Conservation (phyloP, 1,140 invertebrate genomes). For the Zaprionus gabonicus region DNA sequence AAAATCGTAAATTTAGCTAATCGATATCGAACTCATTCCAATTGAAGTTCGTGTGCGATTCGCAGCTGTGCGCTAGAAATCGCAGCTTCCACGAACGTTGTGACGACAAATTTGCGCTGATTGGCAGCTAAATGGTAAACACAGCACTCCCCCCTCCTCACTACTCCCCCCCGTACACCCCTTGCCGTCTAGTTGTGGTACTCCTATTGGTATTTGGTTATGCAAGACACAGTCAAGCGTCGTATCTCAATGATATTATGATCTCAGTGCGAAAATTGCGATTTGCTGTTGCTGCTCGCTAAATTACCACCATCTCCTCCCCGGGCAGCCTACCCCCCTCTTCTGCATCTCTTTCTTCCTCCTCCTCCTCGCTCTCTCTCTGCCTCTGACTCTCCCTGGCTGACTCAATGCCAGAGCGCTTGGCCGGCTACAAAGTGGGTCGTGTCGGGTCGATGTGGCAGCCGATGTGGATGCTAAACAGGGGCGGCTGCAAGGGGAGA, state of each 20-base stretch:
- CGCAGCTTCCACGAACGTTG: conserved; percentile 37
- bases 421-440: conserved; percentile 65
- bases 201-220: conserved; percentile 33
- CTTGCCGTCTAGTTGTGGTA: not conserved
- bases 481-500: not conserved
- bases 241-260: conserved; percentile 74
- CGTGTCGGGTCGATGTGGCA: conserved; percentile 53
- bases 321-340: conserved; percentile 11
- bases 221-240: conserved; percentile 45
- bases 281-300: conserved; percentile 53
- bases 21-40: not conserved
- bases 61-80: conserved; percentile 50
- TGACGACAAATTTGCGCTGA: conserved; percentile 45
- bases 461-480: not conserved
- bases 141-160: conserved; percentile 12
- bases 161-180: not conserved
- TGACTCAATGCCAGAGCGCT: conserved; percentile 67
- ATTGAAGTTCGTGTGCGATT: not conserved
- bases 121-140: conserved; percentile 51
- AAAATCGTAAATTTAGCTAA: not conserved
- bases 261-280: conserved; percentile 75
- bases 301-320: conserved; percentile 51
- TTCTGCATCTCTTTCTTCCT: not conserved
- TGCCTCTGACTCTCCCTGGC: conserved; percentile 10
- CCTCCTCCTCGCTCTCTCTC: not conserved